A percentile compares a stretch with the other conserved stretches of the same genome.
phyloP scores from a whole-genome alignment of 2,797 vertebrate species.

The Numenius phaeopus region DNA sequence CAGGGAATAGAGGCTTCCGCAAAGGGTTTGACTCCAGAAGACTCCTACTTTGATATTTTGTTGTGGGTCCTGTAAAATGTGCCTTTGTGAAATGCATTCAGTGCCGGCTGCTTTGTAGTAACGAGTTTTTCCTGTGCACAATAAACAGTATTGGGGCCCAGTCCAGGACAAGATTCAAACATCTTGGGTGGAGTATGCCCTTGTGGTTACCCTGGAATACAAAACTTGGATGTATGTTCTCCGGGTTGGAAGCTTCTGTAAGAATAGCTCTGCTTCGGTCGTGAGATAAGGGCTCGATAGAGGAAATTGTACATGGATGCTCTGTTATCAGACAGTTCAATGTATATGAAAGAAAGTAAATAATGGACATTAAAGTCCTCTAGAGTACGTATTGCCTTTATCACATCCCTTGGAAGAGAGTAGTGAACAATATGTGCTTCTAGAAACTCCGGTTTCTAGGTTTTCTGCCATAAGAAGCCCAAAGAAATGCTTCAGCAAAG shows the following conservation, averaged over 20 bases:
- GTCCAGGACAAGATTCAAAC: conserved; percentile 33
- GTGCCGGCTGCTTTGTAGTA: conserved; percentile 8
- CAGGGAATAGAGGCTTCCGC: background rate
- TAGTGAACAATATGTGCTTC: background rate
- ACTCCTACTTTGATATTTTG: background rate
- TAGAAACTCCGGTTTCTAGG: background rate
- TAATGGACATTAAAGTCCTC: background rate
- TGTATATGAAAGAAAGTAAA: background rate
- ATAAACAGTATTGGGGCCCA: conserved; percentile 22
- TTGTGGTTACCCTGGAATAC: conserved; percentile 55
- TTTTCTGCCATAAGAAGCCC: background rate
- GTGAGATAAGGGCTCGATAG: background rate
- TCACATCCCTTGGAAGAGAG: background rate
- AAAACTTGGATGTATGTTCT: conserved; percentile 24
- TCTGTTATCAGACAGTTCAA: background rate
- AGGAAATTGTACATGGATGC: background rate
- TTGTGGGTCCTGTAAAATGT: background rate
- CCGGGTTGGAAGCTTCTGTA: background rate
- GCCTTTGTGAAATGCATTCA: background rate
- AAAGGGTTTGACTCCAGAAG: background rate
- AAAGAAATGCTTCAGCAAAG: background rate
- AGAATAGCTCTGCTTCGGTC: background rate
- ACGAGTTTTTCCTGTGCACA: conserved; percentile 28
- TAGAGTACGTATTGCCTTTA: background rate
- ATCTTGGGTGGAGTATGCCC: conserved; percentile 60